Conservation (phyloP, 2,888 invertebrate genomes). For the Lasioglossum pauxillum region DNA sequence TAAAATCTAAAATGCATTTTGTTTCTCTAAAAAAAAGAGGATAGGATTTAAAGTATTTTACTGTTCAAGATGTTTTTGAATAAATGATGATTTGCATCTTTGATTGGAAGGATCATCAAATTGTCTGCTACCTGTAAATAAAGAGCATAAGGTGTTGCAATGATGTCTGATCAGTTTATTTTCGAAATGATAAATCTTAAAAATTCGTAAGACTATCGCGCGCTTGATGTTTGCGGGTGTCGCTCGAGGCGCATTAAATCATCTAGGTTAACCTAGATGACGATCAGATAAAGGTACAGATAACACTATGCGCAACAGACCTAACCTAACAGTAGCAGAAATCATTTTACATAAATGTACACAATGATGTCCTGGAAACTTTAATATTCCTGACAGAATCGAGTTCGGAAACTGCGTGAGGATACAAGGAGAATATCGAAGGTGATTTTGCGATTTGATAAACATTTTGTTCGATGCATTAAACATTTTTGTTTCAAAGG, state of each 20-base stretch:
- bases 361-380: not conserved
- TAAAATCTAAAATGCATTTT: not conserved
- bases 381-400: not conserved
- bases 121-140: not conserved
- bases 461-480: not conserved
- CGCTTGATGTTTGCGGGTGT: not conserved
- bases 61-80: not conserved
- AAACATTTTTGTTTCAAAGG: not conserved
- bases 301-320: not conserved
- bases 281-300: not conserved
- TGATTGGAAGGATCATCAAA: not conserved
- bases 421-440: not conserved
- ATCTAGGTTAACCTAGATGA: not conserved
- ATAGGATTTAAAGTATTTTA: not conserved
- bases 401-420: not conserved
- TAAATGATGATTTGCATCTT: not conserved
- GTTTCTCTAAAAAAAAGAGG: not conserved
- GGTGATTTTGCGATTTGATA: not conserved
- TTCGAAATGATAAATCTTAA: not conserved
- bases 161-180: not conserved
- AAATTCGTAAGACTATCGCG: not conserved
- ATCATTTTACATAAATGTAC: not conserved
- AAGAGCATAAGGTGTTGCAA: not conserved
- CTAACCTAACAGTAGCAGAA: conserved; percentile 33
- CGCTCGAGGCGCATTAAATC: not conserved